A percentile compares a stretch with the other conserved stretches of the same genome.
Conservation (phyloP, 2,888 invertebrate species). For the Drosophila bunnanda region DNA sequence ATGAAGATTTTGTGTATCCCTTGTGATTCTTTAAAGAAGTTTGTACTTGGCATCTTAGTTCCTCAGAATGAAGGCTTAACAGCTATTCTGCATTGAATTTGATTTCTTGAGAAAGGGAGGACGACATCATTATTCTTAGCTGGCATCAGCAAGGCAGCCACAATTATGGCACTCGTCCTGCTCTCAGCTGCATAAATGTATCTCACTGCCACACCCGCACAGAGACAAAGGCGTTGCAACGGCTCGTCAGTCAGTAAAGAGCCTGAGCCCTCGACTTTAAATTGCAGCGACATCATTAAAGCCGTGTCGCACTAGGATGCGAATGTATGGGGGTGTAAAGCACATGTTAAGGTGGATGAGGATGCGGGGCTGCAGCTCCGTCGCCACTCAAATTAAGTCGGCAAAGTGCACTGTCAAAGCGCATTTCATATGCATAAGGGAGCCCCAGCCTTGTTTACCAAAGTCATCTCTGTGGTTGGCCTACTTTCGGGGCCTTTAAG, state of each 20-base stretch:
- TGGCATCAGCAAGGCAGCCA: not conserved
- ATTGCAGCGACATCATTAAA: constrained; percentile 64
- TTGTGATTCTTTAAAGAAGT: not conserved
- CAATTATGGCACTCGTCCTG: constrained; percentile 21
- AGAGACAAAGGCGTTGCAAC: constrained; percentile 17
- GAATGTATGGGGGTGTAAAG: not conserved
- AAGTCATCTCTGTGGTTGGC: constrained; percentile 21
- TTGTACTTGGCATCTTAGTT: too few species aligned
- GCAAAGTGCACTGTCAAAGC: constrained; percentile 61
- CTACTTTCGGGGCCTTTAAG: constrained; percentile 27
- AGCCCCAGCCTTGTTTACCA: constrained; percentile 24
- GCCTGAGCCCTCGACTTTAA: constrained; percentile 49
- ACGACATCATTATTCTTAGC: constrained; percentile 14
- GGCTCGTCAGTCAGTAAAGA: constrained; percentile 25
- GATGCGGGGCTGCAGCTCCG: constrained; percentile 7
- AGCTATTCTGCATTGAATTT: not conserved
- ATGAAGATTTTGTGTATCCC: not conserved
- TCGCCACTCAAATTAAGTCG: constrained; percentile 64
- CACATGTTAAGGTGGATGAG: constrained; percentile 3
- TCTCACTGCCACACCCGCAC: constrained; percentile 5
- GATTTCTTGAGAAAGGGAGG: not conserved
- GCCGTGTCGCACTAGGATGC: constrained; percentile 15
- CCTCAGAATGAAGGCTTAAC: not conserved
- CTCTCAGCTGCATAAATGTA: constrained; percentile 24
- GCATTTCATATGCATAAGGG: constrained; percentile 50